Conservation (phyloP, 2,113 vertebrate species). For the Salvelinus sp. region DNA sequence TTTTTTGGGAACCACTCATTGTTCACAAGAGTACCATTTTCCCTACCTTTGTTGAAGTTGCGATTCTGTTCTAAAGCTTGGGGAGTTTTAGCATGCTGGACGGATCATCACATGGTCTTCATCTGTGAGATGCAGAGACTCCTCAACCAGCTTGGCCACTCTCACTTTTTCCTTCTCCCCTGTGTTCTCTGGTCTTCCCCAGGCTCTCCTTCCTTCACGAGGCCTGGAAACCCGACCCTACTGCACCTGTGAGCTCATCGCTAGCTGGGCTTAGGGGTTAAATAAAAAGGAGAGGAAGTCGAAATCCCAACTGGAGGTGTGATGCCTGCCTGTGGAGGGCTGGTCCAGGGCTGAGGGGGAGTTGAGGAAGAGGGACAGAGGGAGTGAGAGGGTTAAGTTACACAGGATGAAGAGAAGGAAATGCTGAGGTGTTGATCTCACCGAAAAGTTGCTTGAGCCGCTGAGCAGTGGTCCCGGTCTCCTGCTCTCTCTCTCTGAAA, state of each 20-base stretch:
- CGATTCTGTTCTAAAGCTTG: not conserved
- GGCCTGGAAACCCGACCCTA: slow-evolving; percentile 9
- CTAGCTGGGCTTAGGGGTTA: not conserved
- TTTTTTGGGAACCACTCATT: not conserved
- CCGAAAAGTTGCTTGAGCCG: slow-evolving; percentile 12
- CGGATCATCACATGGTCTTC: slow-evolving; percentile 14
- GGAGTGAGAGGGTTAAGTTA: slow-evolving; percentile 23
- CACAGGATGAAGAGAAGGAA: slow-evolving; percentile 3
- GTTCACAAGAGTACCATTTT: not conserved
- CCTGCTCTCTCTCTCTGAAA: slow-evolving; percentile 10
- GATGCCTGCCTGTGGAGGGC: slow-evolving; percentile 8
- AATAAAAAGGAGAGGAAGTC: not conserved
- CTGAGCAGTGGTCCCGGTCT: not conserved
- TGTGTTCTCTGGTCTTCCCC: not conserved
- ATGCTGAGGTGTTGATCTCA: slow-evolving; percentile 30
- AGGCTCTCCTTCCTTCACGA: not conserved
- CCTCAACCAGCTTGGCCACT: not conserved
- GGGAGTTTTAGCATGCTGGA: not conserved
- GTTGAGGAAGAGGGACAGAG: slow-evolving; percentile 2
- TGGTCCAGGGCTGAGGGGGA: slow-evolving; percentile 4
- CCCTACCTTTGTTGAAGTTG: not conserved
- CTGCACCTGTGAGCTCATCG: slow-evolving; percentile 27
- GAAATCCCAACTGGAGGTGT: not conserved
- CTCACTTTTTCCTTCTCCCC: too few species aligned
- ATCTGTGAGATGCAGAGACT: not conserved